phyloP scores from a whole-genome alignment of 1,140 invertebrate species.

The Formica exsecta region DNA sequence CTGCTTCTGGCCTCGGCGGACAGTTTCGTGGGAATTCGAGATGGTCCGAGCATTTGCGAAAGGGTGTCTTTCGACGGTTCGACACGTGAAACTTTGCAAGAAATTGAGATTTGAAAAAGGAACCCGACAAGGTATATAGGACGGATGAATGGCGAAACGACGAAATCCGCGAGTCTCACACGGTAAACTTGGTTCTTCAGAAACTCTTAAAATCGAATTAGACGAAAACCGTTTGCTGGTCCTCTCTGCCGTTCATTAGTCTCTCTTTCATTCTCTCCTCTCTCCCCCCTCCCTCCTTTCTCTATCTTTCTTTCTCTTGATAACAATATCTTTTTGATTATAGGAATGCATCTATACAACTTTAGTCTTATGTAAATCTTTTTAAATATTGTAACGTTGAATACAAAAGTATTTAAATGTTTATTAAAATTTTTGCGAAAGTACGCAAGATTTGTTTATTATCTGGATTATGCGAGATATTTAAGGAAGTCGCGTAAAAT shows the following conservation, averaged over 20 bases:
- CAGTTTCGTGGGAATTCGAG: constrained; percentile 72
- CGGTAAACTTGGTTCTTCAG: constrained; percentile 5
- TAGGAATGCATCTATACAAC: no score
- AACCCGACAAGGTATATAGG: not conserved
- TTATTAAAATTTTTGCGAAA: not conserved
- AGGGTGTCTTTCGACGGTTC: constrained; percentile 38
- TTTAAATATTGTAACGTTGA: no score
- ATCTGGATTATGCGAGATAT: not conserved
- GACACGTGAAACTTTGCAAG: constrained; percentile 64
- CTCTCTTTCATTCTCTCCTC: constrained; percentile 1
- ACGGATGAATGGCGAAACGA: constrained; percentile 35
- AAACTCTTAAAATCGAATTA: constrained; percentile 54
- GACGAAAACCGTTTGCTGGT: not conserved
- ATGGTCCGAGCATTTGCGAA: constrained; percentile 43
- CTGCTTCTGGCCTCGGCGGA: constrained; percentile 71
- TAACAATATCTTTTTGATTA: not conserved
- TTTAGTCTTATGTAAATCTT: no score
- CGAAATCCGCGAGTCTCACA: constrained; percentile 30
- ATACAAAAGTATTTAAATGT: no score
- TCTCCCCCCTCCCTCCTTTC: not conserved
- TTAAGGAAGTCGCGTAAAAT: not conserved
- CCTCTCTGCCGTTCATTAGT: constrained; percentile 29
- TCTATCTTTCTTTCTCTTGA: not conserved
- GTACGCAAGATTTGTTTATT: no score
- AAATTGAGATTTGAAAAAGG: constrained; percentile 66